Conservation (phyloP, 2,797 vertebrate species). For the Coregonus sp. region DNA sequence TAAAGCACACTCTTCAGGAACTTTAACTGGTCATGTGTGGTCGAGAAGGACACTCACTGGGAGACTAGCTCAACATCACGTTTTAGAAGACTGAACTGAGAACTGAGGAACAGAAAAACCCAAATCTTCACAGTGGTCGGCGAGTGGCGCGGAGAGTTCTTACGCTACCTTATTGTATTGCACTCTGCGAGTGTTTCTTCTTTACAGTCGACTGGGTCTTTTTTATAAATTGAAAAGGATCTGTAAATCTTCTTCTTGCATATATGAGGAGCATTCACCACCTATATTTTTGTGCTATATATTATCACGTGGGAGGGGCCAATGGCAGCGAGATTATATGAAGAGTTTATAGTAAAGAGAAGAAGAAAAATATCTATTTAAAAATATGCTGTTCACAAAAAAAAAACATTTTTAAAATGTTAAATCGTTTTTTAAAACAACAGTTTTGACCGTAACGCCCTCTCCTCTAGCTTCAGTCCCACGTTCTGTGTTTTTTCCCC, state of each 20-base stretch:
- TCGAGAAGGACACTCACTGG: constrained; percentile 70
- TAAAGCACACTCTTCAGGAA: constrained; percentile 92
- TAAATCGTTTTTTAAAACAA: neutral
- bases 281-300: constrained; percentile 99
- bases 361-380: constrained; percentile 49
- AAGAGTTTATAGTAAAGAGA: constrained; percentile 67
- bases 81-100: constrained; percentile 73
- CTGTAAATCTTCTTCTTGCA: constrained; percentile 92
- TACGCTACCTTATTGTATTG: constrained; percentile 75
- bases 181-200: constrained; percentile 97
- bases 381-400: constrained; percentile 62
- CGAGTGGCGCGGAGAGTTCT: constrained; percentile 62
- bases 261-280: constrained; percentile 98
- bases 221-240: constrained; percentile 89
- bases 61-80: constrained; percentile 61
- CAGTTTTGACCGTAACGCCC: neutral
- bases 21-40: constrained; percentile 75
- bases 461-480: neutral
- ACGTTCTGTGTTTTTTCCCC: constrained; percentile 52
- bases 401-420: constrained; percentile 50
- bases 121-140: constrained; percentile 70
- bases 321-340: constrained; percentile 72
- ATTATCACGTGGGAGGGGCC: constrained; percentile 87
- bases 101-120: constrained; percentile 23
- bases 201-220: constrained; percentile 88